Conservation (phyloP, 1,140 invertebrate genomes). For the Drosophila bifasciata region DNA sequence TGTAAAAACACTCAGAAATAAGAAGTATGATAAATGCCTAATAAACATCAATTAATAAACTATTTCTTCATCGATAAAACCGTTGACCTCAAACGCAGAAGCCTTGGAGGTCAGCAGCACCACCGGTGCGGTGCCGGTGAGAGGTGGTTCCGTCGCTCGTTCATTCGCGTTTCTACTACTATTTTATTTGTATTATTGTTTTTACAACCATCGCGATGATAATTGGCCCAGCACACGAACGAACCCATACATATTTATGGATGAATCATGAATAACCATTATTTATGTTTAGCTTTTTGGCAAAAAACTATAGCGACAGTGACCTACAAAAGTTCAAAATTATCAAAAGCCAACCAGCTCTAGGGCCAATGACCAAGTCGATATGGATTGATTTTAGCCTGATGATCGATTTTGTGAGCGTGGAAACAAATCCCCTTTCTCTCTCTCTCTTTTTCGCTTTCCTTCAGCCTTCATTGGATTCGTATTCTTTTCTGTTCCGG, state of each 20-base stretch:
- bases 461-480: slow-evolving; percentile 18
- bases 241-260: slow-evolving; percentile 33
- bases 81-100: slow-evolving; percentile 71
- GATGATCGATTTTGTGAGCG: slow-evolving; percentile 47
- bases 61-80: slow-evolving; percentile 71
- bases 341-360: background rate
- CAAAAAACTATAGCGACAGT: slow-evolving; percentile 28
- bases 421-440: slow-evolving; percentile 14
- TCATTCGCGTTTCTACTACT: slow-evolving; percentile 34
- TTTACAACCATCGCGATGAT: slow-evolving; percentile 30
- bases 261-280: slow-evolving; percentile 45
- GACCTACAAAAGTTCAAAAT: slow-evolving; percentile 65
- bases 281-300: background rate
- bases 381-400: slow-evolving; percentile 6
- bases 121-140: slow-evolving; percentile 20
- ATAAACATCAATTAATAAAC: too few species aligned
- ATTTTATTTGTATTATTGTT: slow-evolving; percentile 12
- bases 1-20: slow-evolving; percentile 1
- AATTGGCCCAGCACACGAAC: slow-evolving; percentile 10
- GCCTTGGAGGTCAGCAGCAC: slow-evolving; percentile 53
- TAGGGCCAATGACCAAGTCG: slow-evolving; percentile 31
- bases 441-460: background rate
- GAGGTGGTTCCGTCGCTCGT: slow-evolving; percentile 27
- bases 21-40: slow-evolving; percentile 3
- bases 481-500: slow-evolving; percentile 29